Conservation (phyloP, 2,888 invertebrate species). For the Drosophila affinis region DNA sequence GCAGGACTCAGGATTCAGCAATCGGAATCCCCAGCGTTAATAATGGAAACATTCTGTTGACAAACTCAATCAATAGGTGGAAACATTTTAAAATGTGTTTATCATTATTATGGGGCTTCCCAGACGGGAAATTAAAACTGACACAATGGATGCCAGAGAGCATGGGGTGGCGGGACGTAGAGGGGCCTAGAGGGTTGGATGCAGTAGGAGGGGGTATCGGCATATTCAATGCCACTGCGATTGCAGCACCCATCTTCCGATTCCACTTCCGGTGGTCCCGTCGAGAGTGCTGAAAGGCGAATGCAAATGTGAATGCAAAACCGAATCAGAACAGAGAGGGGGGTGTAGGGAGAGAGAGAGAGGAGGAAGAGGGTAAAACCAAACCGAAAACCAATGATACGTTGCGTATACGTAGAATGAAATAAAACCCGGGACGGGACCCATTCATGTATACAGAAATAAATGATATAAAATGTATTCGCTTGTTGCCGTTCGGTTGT, state of each 20-base stretch:
- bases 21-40: constrained; percentile 7
- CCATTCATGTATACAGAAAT: constrained; percentile 58
- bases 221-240: constrained; percentile 71
- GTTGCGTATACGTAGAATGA: constrained; percentile 63
- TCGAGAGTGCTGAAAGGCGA: constrained; percentile 36
- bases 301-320: constrained; percentile 33
- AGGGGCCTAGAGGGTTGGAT: not conserved
- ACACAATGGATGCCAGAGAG: constrained; percentile 36
- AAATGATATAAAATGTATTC: constrained; percentile 72
- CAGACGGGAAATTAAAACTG: constrained; percentile 75
- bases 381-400: constrained; percentile 41
- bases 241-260: constrained; percentile 49
- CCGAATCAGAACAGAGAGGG: constrained; percentile 26
- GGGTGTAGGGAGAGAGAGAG: not conserved
- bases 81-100: constrained; percentile 59
- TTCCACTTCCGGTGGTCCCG: constrained; percentile 34
- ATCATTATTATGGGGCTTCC: constrained; percentile 38
- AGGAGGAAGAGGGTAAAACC: constrained; percentile 8
- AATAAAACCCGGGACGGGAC: constrained; percentile 41
- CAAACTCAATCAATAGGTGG: constrained; percentile 62
- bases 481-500: constrained; percentile 21
- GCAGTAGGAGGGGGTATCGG: constrained; percentile 11
- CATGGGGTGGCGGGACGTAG: not conserved
- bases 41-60: constrained; percentile 46
- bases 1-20: constrained; percentile 5